Evolutionary conservation across 2,888 invertebrate genomes (phyloP).

Genomic region (Amphimallon solstitiale): DNA sequence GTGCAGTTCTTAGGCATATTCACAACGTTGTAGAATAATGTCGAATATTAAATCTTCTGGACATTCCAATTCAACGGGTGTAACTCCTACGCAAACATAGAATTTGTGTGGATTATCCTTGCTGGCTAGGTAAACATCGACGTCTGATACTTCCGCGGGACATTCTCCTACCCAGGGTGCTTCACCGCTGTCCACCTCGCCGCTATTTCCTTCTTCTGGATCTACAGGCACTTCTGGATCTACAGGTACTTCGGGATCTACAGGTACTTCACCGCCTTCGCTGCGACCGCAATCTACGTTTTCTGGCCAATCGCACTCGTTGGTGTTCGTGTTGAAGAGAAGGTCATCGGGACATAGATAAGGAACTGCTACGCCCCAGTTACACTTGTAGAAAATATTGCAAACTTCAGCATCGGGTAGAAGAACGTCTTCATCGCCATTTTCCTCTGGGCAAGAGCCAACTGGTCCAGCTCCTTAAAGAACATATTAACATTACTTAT

Average conservation of each 20-base stretch:
- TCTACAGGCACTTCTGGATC: neutral
- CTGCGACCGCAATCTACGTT: neutral
- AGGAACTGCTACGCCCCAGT: neutral
- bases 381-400: neutral
- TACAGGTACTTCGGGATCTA: neutral
- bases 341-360: neutral
- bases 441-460: constrained; percentile 4
- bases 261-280: neutral
- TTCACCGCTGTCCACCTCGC: neutral
- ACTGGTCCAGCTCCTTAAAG: neutral
- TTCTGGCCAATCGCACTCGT: neutral
- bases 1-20: neutral
- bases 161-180: constrained; percentile 11
- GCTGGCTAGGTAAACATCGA: neutral
- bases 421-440: neutral
- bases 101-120: constrained; percentile 18
- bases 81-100: constrained; percentile 10
- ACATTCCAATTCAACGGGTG: constrained; percentile 10
- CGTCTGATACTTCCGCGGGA: neutral
- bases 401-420: constrained; percentile 2
- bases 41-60: constrained; percentile 3
- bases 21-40: neutral
- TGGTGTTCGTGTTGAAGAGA: neutral
- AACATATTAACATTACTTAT: neutral
- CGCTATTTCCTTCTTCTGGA: neutral